Percentiles rank a stretch among this genome's conserved stretches.
Conservation (phyloP, 2,797 vertebrate species). For the Syncerus caffer region DNA sequence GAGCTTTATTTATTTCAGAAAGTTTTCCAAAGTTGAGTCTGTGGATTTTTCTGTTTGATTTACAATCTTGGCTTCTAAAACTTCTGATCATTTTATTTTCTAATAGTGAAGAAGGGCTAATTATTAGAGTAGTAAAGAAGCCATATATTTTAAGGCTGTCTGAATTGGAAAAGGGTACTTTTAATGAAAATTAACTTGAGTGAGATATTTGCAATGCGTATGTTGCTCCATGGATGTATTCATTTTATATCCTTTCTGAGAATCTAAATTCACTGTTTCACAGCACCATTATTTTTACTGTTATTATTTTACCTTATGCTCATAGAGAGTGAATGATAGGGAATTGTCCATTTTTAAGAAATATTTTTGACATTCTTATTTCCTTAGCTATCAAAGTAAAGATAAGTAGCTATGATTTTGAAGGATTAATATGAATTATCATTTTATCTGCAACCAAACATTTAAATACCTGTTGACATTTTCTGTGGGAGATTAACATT, state of each 20-base stretch:
- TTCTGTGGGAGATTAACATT: constrained; percentile 82
- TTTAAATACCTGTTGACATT: constrained; percentile 84
- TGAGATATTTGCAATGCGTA: constrained; percentile 81
- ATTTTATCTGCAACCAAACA: constrained; percentile 81
- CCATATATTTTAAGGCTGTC: constrained; percentile 79
- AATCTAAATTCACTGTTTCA: constrained; percentile 88
- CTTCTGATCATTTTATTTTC: constrained; percentile 83
- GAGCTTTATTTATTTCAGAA: constrained; percentile 68
- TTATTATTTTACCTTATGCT: constrained; percentile 74
- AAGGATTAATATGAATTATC: constrained; percentile 83
- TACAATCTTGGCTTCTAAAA: constrained; percentile 79
- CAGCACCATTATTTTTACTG: constrained; percentile 86
- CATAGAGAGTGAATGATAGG: constrained; percentile 76
- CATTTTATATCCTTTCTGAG: constrained; percentile 88
- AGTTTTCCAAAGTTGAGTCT: constrained; percentile 69
- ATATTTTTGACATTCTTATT: constrained; percentile 79
- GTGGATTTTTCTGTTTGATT: constrained; percentile 81
- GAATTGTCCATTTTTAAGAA: constrained; percentile 73
- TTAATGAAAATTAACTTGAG: constrained; percentile 87
- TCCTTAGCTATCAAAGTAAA: constrained; percentile 82
- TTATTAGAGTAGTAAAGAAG: constrained; percentile 80
- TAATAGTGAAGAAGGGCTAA: constrained; percentile 75
- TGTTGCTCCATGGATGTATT: constrained; percentile 84
- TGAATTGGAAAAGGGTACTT: constrained; percentile 82
- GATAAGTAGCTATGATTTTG: constrained; percentile 71